Evolutionary conservation across 1,140 invertebrate species (phyloP).

Genomic region (Caerostris darwini): DNA sequence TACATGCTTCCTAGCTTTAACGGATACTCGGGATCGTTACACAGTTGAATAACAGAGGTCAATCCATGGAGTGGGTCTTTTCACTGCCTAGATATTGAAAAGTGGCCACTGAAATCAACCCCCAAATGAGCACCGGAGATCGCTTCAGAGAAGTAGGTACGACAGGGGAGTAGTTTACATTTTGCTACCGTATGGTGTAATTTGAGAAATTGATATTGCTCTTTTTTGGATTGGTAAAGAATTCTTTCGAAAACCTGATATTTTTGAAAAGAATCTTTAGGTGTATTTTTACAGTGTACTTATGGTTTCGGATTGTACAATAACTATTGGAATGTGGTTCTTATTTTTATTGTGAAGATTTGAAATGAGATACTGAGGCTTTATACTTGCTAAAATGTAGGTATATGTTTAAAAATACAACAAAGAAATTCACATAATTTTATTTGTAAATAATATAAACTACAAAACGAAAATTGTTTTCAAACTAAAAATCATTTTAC

Average conservation of each 20-base stretch:
- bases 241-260: not conserved
- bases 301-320: not conserved
- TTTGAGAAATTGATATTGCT: constrained; percentile 33
- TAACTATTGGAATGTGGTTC: not conserved
- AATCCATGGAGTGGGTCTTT: constrained; percentile 11
- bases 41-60: constrained; percentile 57
- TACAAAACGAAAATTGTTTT: too few relatives aligned
- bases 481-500: too few relatives aligned
- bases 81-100: constrained; percentile 2
- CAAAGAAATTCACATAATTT: too few relatives aligned
- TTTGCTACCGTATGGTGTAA: not conserved
- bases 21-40: constrained; percentile 35
- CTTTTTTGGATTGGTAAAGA: not conserved
- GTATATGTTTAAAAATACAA: too few relatives aligned
- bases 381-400: not conserved
- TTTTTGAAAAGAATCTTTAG: not conserved
- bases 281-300: not conserved
- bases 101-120: constrained; percentile 39
- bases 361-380: not conserved
- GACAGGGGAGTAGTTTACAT: not conserved
- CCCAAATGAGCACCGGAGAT: not conserved
- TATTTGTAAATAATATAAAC: too few relatives aligned
- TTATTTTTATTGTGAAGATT: not conserved
- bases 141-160: not conserved
- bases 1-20: not conserved